Evolutionary conservation across 2,113 vertebrate species (phyloP).

Genomic region (Myodes glareolus): DNA sequence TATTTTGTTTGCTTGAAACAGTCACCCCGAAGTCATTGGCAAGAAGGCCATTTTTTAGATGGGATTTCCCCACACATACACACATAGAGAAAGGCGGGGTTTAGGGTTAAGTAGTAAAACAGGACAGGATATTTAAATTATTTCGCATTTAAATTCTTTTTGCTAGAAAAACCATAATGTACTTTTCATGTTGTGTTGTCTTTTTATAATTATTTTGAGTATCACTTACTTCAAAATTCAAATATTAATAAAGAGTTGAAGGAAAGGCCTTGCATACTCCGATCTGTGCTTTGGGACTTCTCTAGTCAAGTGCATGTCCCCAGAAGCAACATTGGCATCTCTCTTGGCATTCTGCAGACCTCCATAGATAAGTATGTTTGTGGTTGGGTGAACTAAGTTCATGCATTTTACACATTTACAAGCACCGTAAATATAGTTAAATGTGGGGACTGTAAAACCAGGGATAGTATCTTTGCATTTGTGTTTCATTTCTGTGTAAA

Average conservation of each 20-base stretch:
- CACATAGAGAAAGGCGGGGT: too few relatives aligned
- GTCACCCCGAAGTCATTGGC: slow-evolving; percentile 58
- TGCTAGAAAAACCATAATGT: not conserved
- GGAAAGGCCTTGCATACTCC: not conserved
- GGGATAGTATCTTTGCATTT: slow-evolving; percentile 24
- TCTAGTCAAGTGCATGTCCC: not conserved
- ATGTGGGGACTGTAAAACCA: not conserved
- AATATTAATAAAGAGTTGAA: not conserved
- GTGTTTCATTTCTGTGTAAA: slow-evolving; percentile 17
- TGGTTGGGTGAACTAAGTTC: not conserved
- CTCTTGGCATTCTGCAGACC: not conserved
- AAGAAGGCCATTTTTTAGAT: slow-evolving; percentile 48
- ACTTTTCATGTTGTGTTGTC: not conserved
- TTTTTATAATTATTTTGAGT: slow-evolving; percentile 32
- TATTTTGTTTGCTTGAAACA: slow-evolving; percentile 68
- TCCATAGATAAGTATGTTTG: not conserved
- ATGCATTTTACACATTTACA: slow-evolving; percentile 5
- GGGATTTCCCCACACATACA: not conserved
- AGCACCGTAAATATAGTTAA: slow-evolving; percentile 22
- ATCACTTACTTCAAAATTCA: not conserved
- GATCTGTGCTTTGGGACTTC: not conserved
- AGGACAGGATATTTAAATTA: slow-evolving; percentile 16
- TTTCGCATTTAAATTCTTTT: too few relatives aligned
- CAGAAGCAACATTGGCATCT: not conserved
- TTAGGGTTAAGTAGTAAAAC: too few relatives aligned